These are phyloP conservation scores for Hydrotaea diabolus DNA, from an alignment of 2,888 invertebrate genomes.

Conservation along the genomic window DNA sequence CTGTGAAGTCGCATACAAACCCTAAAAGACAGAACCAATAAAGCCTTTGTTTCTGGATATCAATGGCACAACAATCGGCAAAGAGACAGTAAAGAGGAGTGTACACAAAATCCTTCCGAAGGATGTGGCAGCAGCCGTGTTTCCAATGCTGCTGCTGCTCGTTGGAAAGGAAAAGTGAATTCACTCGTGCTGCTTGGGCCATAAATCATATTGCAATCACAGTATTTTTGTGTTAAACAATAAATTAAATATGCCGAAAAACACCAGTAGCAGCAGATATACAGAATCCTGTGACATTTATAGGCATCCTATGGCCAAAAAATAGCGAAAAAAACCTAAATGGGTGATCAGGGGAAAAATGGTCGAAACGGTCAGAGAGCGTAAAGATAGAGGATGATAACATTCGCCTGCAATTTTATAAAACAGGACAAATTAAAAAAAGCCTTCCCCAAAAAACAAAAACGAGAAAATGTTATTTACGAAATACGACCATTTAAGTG, in stretches of 20 bases:
- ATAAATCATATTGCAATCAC: conserved; percentile 38
- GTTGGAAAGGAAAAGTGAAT: conserved; percentile 12
- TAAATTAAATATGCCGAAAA: conserved; percentile 28
- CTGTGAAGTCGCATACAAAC: background rate
- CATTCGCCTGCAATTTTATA: background rate
- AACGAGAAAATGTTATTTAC: background rate
- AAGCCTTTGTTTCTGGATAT: conserved; percentile 1
- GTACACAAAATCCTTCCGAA: background rate
- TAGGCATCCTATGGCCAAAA: conserved; percentile 24
- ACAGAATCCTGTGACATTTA: conserved; percentile 32
- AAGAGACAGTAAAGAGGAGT: background rate
- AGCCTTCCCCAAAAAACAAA: background rate
- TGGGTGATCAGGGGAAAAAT: background rate
- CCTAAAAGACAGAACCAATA: conserved; percentile 9
- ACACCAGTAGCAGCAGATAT: background rate
- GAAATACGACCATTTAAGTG: conserved; percentile 1
- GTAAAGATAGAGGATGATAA: background rate
- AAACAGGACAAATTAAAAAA: conserved; percentile 12
- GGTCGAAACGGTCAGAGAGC: background rate
- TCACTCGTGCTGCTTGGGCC: background rate
- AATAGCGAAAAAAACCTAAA: background rate
- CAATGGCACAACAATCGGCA: background rate
- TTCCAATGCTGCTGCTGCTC: background rate
- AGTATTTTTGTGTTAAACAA: conserved; percentile 35
- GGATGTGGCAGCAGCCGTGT: background rate